These are phyloP conservation scores for Spialia ferax DNA, from an alignment of 2,888 invertebrate genomes.

Conservation along the genomic window DNA sequence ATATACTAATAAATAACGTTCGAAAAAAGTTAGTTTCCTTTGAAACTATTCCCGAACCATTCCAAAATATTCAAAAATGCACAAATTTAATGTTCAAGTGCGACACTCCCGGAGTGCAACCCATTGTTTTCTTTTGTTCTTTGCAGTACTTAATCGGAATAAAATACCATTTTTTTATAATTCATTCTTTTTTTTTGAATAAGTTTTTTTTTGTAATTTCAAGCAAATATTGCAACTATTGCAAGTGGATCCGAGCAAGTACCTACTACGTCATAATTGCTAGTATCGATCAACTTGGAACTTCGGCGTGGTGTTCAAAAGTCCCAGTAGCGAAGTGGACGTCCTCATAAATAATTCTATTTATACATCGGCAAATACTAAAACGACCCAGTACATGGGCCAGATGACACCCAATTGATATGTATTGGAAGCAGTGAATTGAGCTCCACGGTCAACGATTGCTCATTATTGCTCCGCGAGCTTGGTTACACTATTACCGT, in stretches of 20 bases:
- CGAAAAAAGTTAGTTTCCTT: too few species aligned
- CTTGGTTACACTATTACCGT: background rate
- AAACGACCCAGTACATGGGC: slow-evolving; percentile 51
- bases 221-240: background rate
- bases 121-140: too few species aligned
- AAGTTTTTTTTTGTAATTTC: background rate
- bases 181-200: too few species aligned
- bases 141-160: too few species aligned
- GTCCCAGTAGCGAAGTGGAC: slow-evolving; percentile 25
- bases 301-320: background rate
- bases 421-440: slow-evolving; percentile 58
- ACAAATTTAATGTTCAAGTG: too few species aligned
- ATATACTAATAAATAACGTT: too few species aligned
- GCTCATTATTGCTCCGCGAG: background rate
- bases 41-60: too few species aligned
- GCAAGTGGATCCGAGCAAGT: background rate
- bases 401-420: slow-evolving; percentile 63
- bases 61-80: too few species aligned
- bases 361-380: slow-evolving; percentile 53
- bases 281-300: slow-evolving; percentile 2
- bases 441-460: slow-evolving; percentile 49
- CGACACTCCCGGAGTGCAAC: too few species aligned
- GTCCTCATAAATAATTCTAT: slow-evolving; percentile 48
- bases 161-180: too few species aligned
- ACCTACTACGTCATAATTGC: background rate